phyloP scores from a whole-genome alignment of 2,888 invertebrate species.

The Epinotia bilunana region DNA sequence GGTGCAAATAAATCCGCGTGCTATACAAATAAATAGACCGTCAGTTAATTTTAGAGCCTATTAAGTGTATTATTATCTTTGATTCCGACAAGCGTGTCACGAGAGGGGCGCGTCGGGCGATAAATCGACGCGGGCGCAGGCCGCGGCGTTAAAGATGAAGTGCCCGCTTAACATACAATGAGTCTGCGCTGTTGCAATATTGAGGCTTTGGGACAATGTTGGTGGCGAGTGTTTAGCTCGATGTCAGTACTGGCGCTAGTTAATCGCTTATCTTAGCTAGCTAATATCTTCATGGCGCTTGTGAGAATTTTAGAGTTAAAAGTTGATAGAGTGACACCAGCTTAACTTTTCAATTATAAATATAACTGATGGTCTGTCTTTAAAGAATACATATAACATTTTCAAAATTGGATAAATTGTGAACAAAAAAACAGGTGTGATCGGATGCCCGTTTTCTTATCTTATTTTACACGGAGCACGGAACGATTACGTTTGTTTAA shows the following conservation, averaged over 20 bases:
- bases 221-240: constrained; percentile 48
- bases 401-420: too few relatives aligned
- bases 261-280: constrained; percentile 2
- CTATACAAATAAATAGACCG: constrained; percentile 29
- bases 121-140: constrained; percentile 74
- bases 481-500: too few relatives aligned
- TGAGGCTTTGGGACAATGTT: constrained; percentile 64
- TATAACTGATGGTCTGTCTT: too few relatives aligned
- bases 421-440: too few relatives aligned
- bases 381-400: too few relatives aligned
- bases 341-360: too few relatives aligned
- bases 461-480: too few relatives aligned
- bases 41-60: constrained; percentile 40
- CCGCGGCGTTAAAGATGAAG: constrained; percentile 78
- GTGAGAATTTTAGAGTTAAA: neutral
- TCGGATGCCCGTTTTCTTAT: too few relatives aligned
- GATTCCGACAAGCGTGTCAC: constrained; percentile 59
- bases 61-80: constrained; percentile 44
- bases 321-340: too few relatives aligned
- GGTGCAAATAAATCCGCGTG: constrained; percentile 3
- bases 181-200: constrained; percentile 74
- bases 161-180: constrained; percentile 84
- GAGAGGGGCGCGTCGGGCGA: constrained; percentile 77
- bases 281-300: neutral
- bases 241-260: constrained; percentile 58